Conservation (phyloP, 1,140 invertebrate genomes). For the Belonocnema kinseyi region DNA sequence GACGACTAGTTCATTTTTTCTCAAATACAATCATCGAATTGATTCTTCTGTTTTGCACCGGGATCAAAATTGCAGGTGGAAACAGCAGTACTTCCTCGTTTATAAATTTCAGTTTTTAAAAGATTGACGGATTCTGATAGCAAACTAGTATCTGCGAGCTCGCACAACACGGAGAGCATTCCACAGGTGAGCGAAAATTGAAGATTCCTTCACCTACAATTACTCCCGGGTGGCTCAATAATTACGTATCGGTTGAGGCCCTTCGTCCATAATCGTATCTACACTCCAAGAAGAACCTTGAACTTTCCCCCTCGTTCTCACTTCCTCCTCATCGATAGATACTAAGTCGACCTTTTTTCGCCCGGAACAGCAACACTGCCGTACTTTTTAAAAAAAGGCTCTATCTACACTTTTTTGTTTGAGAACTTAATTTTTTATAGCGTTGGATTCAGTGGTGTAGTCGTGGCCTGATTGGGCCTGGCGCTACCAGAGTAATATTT, state of each 20-base stretch:
- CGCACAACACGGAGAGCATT: slow-evolving; percentile 27
- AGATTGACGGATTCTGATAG: slow-evolving; percentile 24
- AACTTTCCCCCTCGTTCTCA: slow-evolving; percentile 8
- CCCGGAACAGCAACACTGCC: not conserved
- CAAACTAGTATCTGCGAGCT: slow-evolving; percentile 14
- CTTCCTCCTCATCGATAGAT: slow-evolving; percentile 9
- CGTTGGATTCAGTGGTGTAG: no score
- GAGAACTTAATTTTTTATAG: no score
- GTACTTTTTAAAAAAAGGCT: not conserved
- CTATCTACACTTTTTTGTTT: no score
- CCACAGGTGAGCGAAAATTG: slow-evolving; percentile 17
- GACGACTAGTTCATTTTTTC: no score
- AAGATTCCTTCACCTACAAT: slow-evolving; percentile 26
- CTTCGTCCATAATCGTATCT: slow-evolving; percentile 16
- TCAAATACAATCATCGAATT: not conserved
- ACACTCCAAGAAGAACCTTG: not conserved
- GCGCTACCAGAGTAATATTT: no score
- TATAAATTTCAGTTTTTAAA: slow-evolving; percentile 22
- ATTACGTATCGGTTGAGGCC: slow-evolving; percentile 19
- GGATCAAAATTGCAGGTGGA: not conserved
- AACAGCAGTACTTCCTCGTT: slow-evolving; percentile 10
- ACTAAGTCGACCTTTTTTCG: not conserved
- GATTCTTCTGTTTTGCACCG: not conserved
- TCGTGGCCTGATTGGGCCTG: no score
- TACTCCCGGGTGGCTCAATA: slow-evolving; percentile 18